Percentiles rank a stretch among this genome's conserved stretches.
Conservation (phyloP, 2,888 invertebrate genomes). For the Mesoligia furuncula region DNA sequence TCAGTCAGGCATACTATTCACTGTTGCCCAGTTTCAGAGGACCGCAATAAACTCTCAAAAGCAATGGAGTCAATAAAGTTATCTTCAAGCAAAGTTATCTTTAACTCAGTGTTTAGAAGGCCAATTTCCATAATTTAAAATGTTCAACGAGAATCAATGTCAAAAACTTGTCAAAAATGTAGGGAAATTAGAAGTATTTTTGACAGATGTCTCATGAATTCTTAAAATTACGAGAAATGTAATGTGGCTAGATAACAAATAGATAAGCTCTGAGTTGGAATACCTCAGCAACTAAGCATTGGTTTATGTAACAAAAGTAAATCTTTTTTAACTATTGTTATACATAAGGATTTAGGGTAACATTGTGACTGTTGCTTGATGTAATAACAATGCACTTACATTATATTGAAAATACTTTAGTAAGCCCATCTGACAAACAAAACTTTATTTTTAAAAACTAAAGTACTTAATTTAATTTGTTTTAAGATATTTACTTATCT, state of each 20-base stretch:
- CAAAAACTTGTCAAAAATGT: neutral
- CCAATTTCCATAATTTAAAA: neutral
- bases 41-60: too few relatives aligned
- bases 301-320: neutral
- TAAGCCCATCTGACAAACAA: neutral
- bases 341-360: neutral
- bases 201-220: too few relatives aligned
- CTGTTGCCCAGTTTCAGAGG: too few relatives aligned
- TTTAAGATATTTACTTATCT: too few relatives aligned
- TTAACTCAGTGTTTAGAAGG: neutral
- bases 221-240: neutral
- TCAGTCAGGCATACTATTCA: neutral
- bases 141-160: neutral
- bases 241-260: constrained; percentile 5
- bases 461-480: neutral
- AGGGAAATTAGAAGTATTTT: neutral
- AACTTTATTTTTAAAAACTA: neutral
- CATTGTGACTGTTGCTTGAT: neutral
- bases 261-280: neutral
- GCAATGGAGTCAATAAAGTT: neutral
- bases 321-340: neutral
- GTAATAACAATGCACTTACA: too few relatives aligned
- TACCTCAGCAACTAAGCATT: neutral
- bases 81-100: neutral
- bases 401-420: too few relatives aligned